phyloP scores from a whole-genome alignment of 2,797 vertebrate species.

The Epinephelus awoara region DNA sequence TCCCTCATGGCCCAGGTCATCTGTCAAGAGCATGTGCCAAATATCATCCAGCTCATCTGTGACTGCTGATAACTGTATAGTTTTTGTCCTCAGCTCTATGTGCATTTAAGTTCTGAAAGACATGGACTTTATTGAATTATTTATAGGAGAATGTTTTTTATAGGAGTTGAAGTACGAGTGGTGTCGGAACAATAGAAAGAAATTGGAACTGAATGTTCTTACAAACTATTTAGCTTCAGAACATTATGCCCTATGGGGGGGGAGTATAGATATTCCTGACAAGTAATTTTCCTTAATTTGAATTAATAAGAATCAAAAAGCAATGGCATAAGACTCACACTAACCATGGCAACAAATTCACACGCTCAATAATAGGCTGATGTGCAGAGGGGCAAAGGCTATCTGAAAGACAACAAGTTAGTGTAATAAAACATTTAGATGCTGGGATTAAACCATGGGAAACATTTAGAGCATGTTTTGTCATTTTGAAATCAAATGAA shows the following conservation, averaged over 20 bases:
- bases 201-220: neutral
- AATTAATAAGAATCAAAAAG: neutral
- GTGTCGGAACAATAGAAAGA: too few species aligned
- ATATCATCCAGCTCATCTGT: conserved; percentile 56
- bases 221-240: neutral
- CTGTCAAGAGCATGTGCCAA: conserved; percentile 55
- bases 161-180: too few species aligned
- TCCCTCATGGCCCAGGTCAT: conserved; percentile 49
- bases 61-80: conserved; percentile 9
- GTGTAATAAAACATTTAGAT: neutral
- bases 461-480: neutral
- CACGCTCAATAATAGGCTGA: neutral
- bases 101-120: conserved; percentile 7
- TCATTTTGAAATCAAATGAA: neutral
- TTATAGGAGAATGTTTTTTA: too few species aligned
- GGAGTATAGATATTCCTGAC: too few species aligned
- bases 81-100: neutral
- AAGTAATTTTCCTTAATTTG: too few species aligned
- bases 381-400: neutral
- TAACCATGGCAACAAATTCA: neutral
- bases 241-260: neutral
- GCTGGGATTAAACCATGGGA: neutral
- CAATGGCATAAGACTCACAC: neutral
- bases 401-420: neutral
- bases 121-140: neutral